Percentiles rank a stretch among this genome's conserved stretches.
Evolutionary conservation across 2,888 invertebrate species (phyloP).

Genomic region (Conistra vaccinii): DNA sequence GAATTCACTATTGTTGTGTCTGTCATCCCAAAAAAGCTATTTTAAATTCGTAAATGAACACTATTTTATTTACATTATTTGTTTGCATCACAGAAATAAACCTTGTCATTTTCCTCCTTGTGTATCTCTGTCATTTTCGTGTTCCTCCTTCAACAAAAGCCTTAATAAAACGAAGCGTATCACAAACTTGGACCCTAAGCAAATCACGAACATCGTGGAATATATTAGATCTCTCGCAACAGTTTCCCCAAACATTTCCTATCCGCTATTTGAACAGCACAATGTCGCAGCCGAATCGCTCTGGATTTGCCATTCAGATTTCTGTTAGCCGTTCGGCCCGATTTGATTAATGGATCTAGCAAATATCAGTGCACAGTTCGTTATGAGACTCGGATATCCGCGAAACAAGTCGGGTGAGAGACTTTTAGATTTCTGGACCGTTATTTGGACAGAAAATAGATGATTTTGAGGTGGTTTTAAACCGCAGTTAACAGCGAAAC

Average conservation of each 20-base stretch:
- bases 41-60: not conserved
- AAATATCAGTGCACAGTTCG: constrained; percentile 70
- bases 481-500: not conserved
- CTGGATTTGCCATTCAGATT: constrained; percentile 84
- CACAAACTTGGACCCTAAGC: not conserved
- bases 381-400: constrained; percentile 57
- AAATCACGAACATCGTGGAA: not conserved
- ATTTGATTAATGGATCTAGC: constrained; percentile 82
- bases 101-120: not conserved
- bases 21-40: not conserved
- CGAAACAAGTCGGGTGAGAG: constrained; percentile 44
- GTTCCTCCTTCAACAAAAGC: not conserved
- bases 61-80: not conserved
- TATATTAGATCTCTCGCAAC: constrained; percentile 1
- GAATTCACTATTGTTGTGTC: not conserved
- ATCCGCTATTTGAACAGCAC: constrained; percentile 36
- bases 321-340: constrained; percentile 78
- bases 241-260: constrained; percentile 21
- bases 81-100: constrained; percentile 14
- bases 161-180: not conserved
- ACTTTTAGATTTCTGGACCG: constrained; percentile 36
- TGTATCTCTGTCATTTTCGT: not conserved
- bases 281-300: constrained; percentile 43
- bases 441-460: constrained; percentile 24
- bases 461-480: constrained; percentile 24